Percentiles rank a stretch among this genome's conserved stretches.
phyloP scores from a whole-genome alignment of 30 jellyfish, hydroid and myxozoan species.

The Aurelia sp. region DNA sequence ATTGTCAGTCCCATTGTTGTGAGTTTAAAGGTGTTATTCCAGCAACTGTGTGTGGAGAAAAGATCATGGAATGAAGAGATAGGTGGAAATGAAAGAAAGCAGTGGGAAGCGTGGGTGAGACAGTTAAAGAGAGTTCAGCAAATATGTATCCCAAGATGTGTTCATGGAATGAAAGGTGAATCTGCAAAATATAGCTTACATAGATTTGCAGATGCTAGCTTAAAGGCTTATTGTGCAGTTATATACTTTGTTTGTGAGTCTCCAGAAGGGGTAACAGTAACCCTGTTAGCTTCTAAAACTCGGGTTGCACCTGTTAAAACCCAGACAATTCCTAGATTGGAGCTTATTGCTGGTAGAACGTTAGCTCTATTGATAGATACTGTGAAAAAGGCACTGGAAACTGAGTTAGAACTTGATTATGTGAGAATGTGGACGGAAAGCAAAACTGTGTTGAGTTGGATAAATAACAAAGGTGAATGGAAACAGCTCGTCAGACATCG shows the following conservation, averaged over 20 bases:
- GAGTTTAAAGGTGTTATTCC: constrained; percentile 38
- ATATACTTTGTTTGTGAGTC: neutral
- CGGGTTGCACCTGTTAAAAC: constrained; percentile 15
- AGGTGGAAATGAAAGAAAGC: constrained; percentile 5
- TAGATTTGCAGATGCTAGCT: too few species aligned
- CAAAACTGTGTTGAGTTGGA: constrained; percentile 20
- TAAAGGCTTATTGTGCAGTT: neutral
- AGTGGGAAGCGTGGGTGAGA: neutral
- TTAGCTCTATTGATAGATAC: neutral
- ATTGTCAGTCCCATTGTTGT: constrained; percentile 22
- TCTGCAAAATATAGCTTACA: too few species aligned
- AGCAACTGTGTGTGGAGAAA: neutral
- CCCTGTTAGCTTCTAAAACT: neutral
- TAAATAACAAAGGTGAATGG: neutral
- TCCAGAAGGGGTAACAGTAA: constrained; percentile 7
- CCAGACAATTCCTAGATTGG: neutral
- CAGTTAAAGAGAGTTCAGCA: neutral
- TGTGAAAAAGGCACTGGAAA: neutral
- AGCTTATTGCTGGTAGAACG: neutral
- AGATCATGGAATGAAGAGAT: constrained; percentile 57
- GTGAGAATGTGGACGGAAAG: constrained; percentile 20
- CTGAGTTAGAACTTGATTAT: neutral
- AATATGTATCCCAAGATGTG: too few species aligned
- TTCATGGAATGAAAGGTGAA: too few species aligned
- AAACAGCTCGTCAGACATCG: too few species aligned